Base-by-base conservation (phyloP, 2,797 vertebrate species). In the Oryzias sinensis region DNA sequence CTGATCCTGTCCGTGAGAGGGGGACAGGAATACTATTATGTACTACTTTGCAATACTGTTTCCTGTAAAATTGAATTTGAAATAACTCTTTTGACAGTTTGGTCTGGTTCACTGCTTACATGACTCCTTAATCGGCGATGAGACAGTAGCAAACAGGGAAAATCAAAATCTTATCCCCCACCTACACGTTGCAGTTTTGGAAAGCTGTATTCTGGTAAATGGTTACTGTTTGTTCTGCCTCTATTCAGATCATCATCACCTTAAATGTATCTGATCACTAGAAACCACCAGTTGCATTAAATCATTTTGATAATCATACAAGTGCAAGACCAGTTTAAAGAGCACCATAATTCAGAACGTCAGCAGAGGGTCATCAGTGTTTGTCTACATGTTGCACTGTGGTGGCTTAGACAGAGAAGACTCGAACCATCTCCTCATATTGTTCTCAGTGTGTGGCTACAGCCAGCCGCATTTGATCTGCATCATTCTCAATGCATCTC, bases 191-290 rank as follows among this genome's bases (percentile, higher is more conserved):
- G 91, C 91, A 44, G 93, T 94, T 88, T 92, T 93, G 93, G 93
- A 93, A 93, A 93, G 93, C 93, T 93, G 92, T 93, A 93, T 94
- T 83, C 91, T 94, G 93, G 93, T 94, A 94, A 93, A 92, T 93
- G 68, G 91, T 87, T 84, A 83, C 88, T 85, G 74, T 91, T 90
- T 92, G 83, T 89, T 91, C 90, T 93, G 84, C 80, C 83, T 68
- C 82, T 83, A 42, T 74, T 84, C 59, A 83, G 84, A 91, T 91
- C 91, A 93, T 92, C 88, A 77, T 89, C 84, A 86, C 85, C 64
- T 80, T 85, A 76, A 85, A 87, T 89, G 83, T 89, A 86, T 87
- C 76, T 84, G 87, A 90, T 93, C 92, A 94, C 88, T 80, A 85
- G 88, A 91, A 37, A 70, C 92, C 93, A 93, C 92, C 90, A 90